phyloP scores from a whole-genome alignment of 2,797 vertebrate species.

The Gadopsis bispinosus region DNA sequence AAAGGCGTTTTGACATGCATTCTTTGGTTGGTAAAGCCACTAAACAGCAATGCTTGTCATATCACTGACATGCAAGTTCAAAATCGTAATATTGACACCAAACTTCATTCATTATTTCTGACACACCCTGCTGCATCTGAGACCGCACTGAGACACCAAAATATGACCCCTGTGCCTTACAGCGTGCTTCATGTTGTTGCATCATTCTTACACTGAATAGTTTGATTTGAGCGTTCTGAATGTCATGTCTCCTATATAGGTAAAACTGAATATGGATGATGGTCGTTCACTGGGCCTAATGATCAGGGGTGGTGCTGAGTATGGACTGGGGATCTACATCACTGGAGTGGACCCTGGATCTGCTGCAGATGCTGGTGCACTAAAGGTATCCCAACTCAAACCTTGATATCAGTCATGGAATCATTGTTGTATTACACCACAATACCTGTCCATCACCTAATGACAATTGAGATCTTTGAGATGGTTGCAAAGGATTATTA shows the following conservation, averaged over 20 bases:
- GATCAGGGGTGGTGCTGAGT: slow-evolving; percentile 94
- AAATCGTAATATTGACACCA: background rate
- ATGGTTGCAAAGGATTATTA: background rate
- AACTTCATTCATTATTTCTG: background rate
- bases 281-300: slow-evolving; percentile 94
- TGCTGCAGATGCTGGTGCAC: slow-evolving; percentile 89
- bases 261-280: slow-evolving; percentile 91
- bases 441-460: background rate
- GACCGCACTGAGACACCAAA: background rate
- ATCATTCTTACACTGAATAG: background rate
- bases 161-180: background rate
- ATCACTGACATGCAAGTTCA: background rate
- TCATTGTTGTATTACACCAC: background rate
- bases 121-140: background rate
- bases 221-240: background rate
- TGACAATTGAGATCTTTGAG: background rate
- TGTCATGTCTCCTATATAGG: slow-evolving; percentile 76
- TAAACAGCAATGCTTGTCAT: background rate
- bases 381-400: slow-evolving; percentile 86
- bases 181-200: background rate
- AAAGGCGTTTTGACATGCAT: background rate
- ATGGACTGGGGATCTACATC: slow-evolving; percentile 94
- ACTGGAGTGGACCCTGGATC: slow-evolving; percentile 94
- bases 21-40: background rate
- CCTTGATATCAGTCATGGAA: background rate